Evolutionary conservation across 2,113 vertebrate species (phyloP), one percentile per base, ranked within the genome.

Genomic region (Onychostoma macrolepis): DNA sequence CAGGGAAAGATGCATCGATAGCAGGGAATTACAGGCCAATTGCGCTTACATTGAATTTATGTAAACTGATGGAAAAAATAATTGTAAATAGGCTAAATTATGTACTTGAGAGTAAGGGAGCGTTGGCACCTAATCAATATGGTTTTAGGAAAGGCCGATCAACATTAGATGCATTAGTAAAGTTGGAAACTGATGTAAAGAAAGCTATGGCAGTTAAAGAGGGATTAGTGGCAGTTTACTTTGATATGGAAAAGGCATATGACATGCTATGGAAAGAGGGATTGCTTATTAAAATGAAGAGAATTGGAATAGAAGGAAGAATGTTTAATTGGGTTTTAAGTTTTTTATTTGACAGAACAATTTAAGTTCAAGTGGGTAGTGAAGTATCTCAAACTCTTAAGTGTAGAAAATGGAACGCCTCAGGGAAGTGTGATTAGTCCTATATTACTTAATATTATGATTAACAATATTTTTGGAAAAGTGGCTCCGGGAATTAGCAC

Each of bases 1-100:
- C 71, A 12, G 36, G 71, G 36, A 74, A 74, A 74, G 71, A 74
- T 41, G 8, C 38, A n/a, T 74, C 71, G n/a, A n/a, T n/a, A n/a
- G n/a, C n/a, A n/a, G n/a, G n/a, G n/a, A n/a, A n/a, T n/a, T n/a
- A n/a, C n/a, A 72, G 69, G 1, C 33, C 69, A 21, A 38, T 36
- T 36, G 33, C 33, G 33, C 33, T 38, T 38, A 38, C 38, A 7
- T 38, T 6, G 7, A 38, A 38, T 24, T 69, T 33, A 12, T 33
- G 28, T 33, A 74, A 74, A 6, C 8, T 41, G 17, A 41, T 74
- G 69, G 2, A 11, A 38, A 36, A 33, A 33, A 69, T 19, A 0
- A 74, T 41, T 24, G 19, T 38, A 74, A 41, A 74, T 24, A 21
- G 33, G 19, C 4, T 72, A 9, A 24, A 21, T 11, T 74, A 74